Evolutionary conservation across 2,888 invertebrate species (phyloP).

Genomic region (Drosophila rellima): DNA sequence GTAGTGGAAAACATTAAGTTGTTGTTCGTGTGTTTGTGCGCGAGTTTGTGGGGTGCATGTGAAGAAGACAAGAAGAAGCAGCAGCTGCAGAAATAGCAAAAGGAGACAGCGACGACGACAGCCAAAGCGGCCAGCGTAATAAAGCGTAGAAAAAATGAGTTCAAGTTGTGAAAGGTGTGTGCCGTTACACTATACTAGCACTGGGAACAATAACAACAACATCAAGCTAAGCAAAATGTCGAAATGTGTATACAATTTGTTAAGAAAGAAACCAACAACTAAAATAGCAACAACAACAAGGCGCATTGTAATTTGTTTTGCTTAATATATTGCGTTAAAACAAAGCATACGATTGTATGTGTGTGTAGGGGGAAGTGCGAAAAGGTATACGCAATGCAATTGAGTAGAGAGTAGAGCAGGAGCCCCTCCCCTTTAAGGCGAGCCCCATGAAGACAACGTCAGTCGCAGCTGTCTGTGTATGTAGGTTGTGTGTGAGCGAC

Average conservation of each 20-base stretch:
- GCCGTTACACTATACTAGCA: constrained; percentile 71
- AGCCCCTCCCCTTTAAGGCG: constrained; percentile 63
- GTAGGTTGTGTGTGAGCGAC: constrained; percentile 16
- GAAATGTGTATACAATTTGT: constrained; percentile 69
- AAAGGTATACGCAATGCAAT: constrained; percentile 61
- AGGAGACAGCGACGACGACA: constrained; percentile 65
- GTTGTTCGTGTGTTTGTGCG: constrained; percentile 60
- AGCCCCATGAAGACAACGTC: constrained; percentile 28
- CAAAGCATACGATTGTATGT: constrained; percentile 39
- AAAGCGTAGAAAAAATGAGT: constrained; percentile 82
- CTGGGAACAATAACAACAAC: constrained; percentile 38
- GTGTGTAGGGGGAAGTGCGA: constrained; percentile 54
- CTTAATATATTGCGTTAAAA: constrained; percentile 59
- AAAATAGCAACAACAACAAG: constrained; percentile 49
- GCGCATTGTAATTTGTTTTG: constrained; percentile 56
- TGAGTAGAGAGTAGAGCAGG: constrained; percentile 32
- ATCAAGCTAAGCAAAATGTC: constrained; percentile 54
- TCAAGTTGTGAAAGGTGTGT: constrained; percentile 85
- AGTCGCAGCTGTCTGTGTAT: constrained; percentile 41
- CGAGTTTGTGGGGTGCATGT: constrained; percentile 61
- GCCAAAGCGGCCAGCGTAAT: constrained; percentile 48
- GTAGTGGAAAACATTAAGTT: constrained; percentile 65
- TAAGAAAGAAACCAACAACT: constrained; percentile 41
- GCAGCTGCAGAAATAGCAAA: constrained; percentile 77
- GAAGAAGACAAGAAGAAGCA: constrained; percentile 56